Percentiles rank a stretch among this genome's conserved stretches.
phyloP scores from a whole-genome alignment of 1,140 invertebrate species.

The Coptotermes formosanus region DNA sequence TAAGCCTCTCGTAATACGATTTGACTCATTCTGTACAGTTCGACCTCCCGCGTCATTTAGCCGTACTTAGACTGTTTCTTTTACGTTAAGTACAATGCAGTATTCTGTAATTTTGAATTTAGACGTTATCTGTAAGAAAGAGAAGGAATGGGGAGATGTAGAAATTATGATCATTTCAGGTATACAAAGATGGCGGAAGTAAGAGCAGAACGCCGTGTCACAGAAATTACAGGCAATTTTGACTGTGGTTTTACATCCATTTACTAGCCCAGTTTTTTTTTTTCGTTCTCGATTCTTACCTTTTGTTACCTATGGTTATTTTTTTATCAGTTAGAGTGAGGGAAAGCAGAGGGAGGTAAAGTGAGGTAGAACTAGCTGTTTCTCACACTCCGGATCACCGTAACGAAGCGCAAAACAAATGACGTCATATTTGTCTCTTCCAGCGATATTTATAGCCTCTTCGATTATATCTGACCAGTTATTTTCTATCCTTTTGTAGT shows the following conservation, averaged over 20 bases:
- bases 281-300: neutral
- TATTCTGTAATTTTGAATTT: constrained; percentile 15
- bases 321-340: constrained; percentile 3
- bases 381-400: neutral
- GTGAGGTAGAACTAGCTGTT: neutral
- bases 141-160: neutral
- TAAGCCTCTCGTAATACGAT: neutral
- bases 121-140: neutral
- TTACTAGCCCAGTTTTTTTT: constrained; percentile 27
- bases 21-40: neutral
- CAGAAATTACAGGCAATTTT: constrained; percentile 25
- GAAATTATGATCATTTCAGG: constrained; percentile 10
- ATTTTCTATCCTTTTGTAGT: neutral
- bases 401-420: neutral
- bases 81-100: constrained; percentile 6
- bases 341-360: neutral
- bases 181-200: constrained; percentile 18
- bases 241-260: constrained; percentile 27
- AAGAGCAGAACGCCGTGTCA: constrained; percentile 23
- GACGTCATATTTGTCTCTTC: neutral
- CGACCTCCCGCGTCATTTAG: neutral
- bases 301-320: neutral
- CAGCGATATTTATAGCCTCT: neutral
- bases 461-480: neutral
- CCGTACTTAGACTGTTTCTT: neutral